Evolutionary conservation across 2,888 invertebrate genomes (phyloP).

Genomic region (Hypomecis punctinalis): DNA sequence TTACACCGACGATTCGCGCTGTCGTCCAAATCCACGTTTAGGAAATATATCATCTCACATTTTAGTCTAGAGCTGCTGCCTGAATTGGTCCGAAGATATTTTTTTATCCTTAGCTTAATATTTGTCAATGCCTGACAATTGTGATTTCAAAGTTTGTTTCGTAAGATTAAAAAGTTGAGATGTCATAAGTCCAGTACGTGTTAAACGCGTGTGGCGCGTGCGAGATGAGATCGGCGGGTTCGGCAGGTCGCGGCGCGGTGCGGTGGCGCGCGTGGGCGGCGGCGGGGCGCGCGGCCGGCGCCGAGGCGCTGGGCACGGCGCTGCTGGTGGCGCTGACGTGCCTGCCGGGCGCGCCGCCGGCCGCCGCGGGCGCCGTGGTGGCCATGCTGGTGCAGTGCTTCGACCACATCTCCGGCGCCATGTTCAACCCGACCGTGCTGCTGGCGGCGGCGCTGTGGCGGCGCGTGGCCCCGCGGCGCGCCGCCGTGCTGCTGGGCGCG

Average conservation of each 20-base stretch:
- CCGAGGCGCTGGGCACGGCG: slow-evolving; percentile 88
- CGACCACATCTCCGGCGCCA: slow-evolving; percentile 91
- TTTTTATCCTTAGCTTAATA: too few species aligned
- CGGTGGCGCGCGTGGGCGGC: slow-evolving; percentile 28
- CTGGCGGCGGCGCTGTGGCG: slow-evolving; percentile 86
- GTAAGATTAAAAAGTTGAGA: too few species aligned
- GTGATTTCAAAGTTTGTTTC: too few species aligned
- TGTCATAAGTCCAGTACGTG: too few species aligned
- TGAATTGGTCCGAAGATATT: too few species aligned
- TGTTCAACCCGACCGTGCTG: slow-evolving; percentile 91
- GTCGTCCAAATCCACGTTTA: too few species aligned
- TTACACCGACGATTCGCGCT: too few species aligned
- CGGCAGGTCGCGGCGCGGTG: slow-evolving; percentile 18
- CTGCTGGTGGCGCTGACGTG: slow-evolving; percentile 87
- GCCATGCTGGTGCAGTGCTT: slow-evolving; percentile 88
- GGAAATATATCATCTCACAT: too few species aligned
- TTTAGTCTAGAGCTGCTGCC: too few species aligned
- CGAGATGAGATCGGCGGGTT: too few species aligned
- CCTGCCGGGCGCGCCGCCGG: slow-evolving; percentile 87
- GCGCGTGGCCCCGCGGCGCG: slow-evolving; percentile 78
- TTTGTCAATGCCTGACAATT: too few species aligned
- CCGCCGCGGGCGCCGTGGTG: slow-evolving; percentile 86
- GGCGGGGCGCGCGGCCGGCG: slow-evolving; percentile 68
- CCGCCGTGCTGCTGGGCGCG: slow-evolving; percentile 84
- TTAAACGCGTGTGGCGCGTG: too few species aligned